Conservation (phyloP, 2,888 invertebrate species). For the Troides oblongomaculatus region DNA sequence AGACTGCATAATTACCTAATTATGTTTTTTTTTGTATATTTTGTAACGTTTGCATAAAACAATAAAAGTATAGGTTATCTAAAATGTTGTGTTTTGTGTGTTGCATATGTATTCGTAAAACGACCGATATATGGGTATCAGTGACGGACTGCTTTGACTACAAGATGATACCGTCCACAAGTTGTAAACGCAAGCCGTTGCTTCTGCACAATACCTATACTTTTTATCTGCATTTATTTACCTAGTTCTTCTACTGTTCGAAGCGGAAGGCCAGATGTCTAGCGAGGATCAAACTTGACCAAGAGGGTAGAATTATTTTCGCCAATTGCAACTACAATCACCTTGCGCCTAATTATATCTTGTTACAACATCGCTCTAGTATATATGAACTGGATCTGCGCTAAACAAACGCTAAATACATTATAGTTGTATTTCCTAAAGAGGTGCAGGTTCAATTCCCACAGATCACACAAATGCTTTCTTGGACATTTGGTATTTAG, state of each 20-base stretch:
- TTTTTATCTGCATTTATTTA: constrained; percentile 36
- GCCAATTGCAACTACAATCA: constrained; percentile 36
- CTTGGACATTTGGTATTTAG: too few species aligned
- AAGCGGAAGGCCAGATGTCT: constrained; percentile 33
- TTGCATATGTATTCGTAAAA: background rate
- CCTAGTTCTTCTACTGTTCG: constrained; percentile 37
- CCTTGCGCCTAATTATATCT: constrained; percentile 32
- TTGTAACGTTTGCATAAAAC: background rate
- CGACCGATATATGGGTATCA: constrained; percentile 6
- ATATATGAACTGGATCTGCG: background rate
- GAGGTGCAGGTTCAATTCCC: too few species aligned
- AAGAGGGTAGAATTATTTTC: constrained; percentile 27
- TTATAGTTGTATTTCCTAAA: too few species aligned
- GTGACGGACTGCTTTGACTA: constrained; percentile 24
- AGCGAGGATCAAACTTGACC: constrained; percentile 36
- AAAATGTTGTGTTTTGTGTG: background rate
- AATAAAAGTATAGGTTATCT: background rate
- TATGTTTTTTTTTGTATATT: too few species aligned
- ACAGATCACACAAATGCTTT: too few species aligned
- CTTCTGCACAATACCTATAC: constrained; percentile 38
- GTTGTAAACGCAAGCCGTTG: constrained; percentile 33
- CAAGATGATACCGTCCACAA: constrained; percentile 34
- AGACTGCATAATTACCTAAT: too few species aligned
- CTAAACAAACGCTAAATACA: too few species aligned
- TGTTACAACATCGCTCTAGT: constrained; percentile 6